Evolutionary conservation across 2,888 invertebrate species (phyloP).

Genomic region (Andricus quercusramuli): DNA sequence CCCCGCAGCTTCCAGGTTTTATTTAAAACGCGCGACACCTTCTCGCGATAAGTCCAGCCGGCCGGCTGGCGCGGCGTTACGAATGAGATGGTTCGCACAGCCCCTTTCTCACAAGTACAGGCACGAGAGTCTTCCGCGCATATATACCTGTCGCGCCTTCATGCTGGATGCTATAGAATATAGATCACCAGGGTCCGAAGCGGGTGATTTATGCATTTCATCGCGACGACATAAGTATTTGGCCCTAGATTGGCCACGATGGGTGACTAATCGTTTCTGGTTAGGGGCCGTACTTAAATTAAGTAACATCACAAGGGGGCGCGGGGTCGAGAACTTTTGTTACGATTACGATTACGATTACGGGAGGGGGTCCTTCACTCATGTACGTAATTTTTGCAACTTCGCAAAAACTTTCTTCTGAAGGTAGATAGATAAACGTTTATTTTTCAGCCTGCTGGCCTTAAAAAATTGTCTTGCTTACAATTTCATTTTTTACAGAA

Average conservation of each 20-base stretch:
- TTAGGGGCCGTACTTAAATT: too few relatives aligned
- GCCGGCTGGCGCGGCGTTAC: slow-evolving; percentile 47
- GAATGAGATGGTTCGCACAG: slow-evolving; percentile 54
- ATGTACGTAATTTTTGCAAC: too few relatives aligned
- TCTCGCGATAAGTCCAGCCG: slow-evolving; percentile 62
- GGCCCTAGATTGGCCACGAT: slow-evolving; percentile 4
- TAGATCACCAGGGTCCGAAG: slow-evolving; percentile 14
- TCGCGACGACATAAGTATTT: slow-evolving; percentile 42
- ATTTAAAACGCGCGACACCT: slow-evolving; percentile 69
- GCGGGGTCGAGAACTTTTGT: too few relatives aligned
- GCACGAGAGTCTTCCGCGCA: slow-evolving; percentile 5
- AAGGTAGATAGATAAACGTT: too few relatives aligned
- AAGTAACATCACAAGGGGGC: too few relatives aligned
- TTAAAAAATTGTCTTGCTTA: too few relatives aligned
- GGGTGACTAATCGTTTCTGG: slow-evolving; percentile 30
- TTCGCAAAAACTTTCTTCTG: too few relatives aligned
- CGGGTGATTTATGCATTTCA: slow-evolving; percentile 54
- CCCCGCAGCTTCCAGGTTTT: slow-evolving; percentile 63
- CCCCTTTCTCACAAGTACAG: slow-evolving; percentile 33
- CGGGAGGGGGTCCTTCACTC: too few relatives aligned
- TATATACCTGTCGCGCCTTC: background rate
- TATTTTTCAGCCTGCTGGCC: too few relatives aligned
- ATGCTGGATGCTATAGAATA: slow-evolving; percentile 4
- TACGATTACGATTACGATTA: too few relatives aligned
- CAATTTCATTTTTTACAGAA: too few relatives aligned